phyloP scores from a whole-genome alignment of 2,113 vertebrate species.

The Alectura lathami region DNA sequence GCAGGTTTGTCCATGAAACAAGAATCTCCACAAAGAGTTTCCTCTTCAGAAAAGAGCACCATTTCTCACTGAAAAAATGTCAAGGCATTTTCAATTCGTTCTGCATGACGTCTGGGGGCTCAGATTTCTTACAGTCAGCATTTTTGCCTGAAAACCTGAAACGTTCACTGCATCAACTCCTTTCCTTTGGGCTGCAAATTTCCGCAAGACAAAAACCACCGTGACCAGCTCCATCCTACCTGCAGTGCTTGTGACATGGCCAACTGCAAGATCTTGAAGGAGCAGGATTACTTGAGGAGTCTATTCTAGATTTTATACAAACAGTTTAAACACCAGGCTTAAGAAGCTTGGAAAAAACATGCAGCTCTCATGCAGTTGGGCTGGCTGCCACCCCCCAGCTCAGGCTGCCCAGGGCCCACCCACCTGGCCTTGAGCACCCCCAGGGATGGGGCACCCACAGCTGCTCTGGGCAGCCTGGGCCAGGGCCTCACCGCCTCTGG shows the following conservation, averaged over 20 bases:
- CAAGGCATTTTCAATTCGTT: neutral
- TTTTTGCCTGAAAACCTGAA: neutral
- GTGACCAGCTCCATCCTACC: neutral
- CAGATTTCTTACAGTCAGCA: neutral
- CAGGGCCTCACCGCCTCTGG: too few relatives aligned
- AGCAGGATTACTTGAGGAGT: neutral
- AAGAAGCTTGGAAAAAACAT: neutral
- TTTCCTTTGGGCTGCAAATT: neutral
- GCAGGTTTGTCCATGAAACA: neutral
- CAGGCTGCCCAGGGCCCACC: too few relatives aligned
- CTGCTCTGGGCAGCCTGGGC: too few relatives aligned
- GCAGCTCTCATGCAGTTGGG: too few relatives aligned
- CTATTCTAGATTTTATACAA: neutral
- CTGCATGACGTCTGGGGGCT: fast-evolving
- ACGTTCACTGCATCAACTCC: neutral
- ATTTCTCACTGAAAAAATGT: neutral
- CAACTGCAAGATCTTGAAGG: neutral
- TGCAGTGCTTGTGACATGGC: neutral
- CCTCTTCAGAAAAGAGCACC: neutral
- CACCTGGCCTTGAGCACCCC: too few relatives aligned
- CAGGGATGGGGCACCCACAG: too few relatives aligned
- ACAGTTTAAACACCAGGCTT: neutral
- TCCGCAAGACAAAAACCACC: neutral
- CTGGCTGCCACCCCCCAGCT: too few relatives aligned
- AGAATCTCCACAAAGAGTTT: neutral